phyloP scores from a whole-genome alignment of 1,140 invertebrate species.

The Plutomurus gul region DNA sequence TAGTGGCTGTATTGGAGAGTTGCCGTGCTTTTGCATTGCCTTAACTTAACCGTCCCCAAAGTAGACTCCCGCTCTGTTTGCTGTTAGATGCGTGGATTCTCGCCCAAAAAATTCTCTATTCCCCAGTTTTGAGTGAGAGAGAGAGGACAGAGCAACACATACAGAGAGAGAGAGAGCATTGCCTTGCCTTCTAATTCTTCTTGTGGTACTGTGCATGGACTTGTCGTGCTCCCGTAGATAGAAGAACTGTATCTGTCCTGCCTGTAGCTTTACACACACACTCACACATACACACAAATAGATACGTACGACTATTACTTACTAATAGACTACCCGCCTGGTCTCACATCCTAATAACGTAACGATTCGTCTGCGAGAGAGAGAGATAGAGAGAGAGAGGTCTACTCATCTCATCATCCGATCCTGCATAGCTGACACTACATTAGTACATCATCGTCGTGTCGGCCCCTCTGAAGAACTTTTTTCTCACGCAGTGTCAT shows the following conservation, averaged over 20 bases:
- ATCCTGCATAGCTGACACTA: neutral
- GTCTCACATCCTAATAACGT: too few relatives aligned
- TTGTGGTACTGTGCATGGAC: neutral
- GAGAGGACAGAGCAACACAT: constrained; percentile 27
- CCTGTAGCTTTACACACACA: neutral
- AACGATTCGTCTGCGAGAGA: too few relatives aligned
- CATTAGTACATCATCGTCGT: constrained; percentile 29
- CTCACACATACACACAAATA: neutral
- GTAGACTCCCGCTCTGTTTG: constrained; percentile 38
- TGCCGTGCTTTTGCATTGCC: neutral
- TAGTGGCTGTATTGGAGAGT: neutral
- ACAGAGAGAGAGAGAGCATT: constrained; percentile 21
- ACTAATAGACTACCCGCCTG: neutral
- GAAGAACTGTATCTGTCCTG: neutral
- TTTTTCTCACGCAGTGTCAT: constrained; percentile 28
- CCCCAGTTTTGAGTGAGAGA: constrained; percentile 45
- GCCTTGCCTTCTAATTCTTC: neutral
- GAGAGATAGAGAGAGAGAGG: too few relatives aligned
- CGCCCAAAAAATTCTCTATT: constrained; percentile 37
- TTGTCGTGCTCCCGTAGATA: neutral
- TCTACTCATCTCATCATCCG: neutral
- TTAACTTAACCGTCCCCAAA: neutral
- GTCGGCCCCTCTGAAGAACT: constrained; percentile 6
- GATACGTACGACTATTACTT: neutral
- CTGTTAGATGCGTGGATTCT: constrained; percentile 36